phyloP scores from a whole-genome alignment of 2,888 invertebrate genomes.

The Priocnemis perturbator region DNA sequence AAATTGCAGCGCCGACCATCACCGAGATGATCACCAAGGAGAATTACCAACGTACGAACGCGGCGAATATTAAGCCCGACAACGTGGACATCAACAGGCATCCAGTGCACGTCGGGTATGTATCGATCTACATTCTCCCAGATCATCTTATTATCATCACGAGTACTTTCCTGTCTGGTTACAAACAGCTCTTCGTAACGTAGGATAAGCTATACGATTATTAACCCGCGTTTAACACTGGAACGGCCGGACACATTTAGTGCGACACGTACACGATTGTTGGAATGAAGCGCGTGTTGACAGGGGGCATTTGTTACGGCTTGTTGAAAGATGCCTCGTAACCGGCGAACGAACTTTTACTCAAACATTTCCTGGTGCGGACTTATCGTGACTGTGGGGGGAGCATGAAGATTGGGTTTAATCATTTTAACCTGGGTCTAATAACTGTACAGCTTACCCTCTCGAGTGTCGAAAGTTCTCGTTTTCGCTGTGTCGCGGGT shows the following conservation, averaged over 20 bases:
- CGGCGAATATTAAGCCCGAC: constrained; percentile 79
- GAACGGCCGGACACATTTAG: no score
- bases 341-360: no score
- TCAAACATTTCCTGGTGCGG: no score
- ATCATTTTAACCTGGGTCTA: not conserved
- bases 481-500: no score
- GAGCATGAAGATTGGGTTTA: no score
- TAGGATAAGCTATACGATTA: constrained; percentile 16
- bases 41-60: constrained; percentile 74
- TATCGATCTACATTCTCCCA: constrained; percentile 45
- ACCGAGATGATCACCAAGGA: constrained; percentile 75
- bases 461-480: not conserved
- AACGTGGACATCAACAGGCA: constrained; percentile 81
- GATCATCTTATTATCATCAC: constrained; percentile 7
- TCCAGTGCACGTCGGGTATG: constrained; percentile 82
- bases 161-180: not conserved
- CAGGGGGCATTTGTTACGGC: no score
- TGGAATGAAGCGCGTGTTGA: no score
- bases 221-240: not conserved
- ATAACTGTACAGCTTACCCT: constrained; percentile 16
- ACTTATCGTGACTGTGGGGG: no score
- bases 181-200: not conserved
- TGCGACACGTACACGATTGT: no score
- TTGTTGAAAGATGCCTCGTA: no score
- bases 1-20: constrained; percentile 67